These are phyloP conservation scores for Gila robusta DNA, from an alignment of 2,797 vertebrate genomes.

Conservation along the genomic window DNA sequence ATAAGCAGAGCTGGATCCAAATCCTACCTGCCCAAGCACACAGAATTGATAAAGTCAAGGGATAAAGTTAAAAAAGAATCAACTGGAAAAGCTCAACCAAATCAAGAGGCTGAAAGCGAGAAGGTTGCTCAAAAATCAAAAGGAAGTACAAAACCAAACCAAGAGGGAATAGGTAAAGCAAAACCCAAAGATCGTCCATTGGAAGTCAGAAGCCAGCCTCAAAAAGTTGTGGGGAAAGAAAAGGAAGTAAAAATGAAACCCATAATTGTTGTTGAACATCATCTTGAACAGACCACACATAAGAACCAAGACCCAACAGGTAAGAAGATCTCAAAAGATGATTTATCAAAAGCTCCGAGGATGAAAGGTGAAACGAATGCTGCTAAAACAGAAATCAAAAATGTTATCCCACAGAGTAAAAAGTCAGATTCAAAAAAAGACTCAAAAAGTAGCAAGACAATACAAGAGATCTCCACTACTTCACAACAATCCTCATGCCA, in stretches of 20 bases:
- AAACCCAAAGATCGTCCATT: constrained; percentile 40
- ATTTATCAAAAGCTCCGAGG: constrained; percentile 31
- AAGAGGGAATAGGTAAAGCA: constrained; percentile 35
- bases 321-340: constrained; percentile 30
- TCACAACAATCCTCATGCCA: constrained; percentile 13
- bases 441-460: constrained; percentile 23
- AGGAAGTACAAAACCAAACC: constrained; percentile 26
- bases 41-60: constrained; percentile 4
- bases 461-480: constrained; percentile 7
- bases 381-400: constrained; percentile 50
- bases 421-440: constrained; percentile 3
- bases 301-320: constrained; percentile 9
- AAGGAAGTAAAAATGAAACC: constrained; percentile 38
- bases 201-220: constrained; percentile 49
- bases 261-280: constrained; percentile 21
- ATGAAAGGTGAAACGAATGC: constrained; percentile 31
- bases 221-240: constrained; percentile 41
- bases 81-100: constrained; percentile 2
- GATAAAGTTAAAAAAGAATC: constrained; percentile 12
- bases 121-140: constrained; percentile 16
- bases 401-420: constrained; percentile 46
- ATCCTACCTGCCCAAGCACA: background rate
- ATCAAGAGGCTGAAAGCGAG: background rate
- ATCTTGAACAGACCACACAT: constrained; percentile 13
- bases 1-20: constrained; percentile 42